Base-by-base conservation (phyloP, 2,797 vertebrate genomes). In the Phyllotis vaccarum region DNA sequence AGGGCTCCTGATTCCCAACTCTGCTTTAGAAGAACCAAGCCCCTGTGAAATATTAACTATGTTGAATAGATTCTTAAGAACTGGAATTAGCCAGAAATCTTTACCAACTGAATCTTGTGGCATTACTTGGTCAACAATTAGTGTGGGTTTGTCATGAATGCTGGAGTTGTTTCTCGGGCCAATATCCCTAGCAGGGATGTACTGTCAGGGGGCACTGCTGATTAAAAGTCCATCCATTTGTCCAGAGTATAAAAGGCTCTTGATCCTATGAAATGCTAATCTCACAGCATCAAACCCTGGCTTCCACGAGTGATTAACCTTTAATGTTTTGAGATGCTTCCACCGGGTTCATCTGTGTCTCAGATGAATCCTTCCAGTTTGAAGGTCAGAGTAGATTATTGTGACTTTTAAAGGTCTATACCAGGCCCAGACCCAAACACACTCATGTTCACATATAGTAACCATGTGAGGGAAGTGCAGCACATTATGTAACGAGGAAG, bases 1-100 rank as follows among this genome's bases (percentile, higher is more conserved):
- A 83, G 78, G 72, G 72, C 78, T 80, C 79, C 64, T 94, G 60
- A 91, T 88, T 93, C 64, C 62, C 49, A 79, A 37, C 52, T 86
- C 85, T 56, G 72, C 43, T 83, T 95, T 66, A 89, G 29, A 90
- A 74, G 46, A 91, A 85, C 43, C 24, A 40, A 96, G 27, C 12
- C 89, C 79, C 94, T 74, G 85, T 97, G 93, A 97, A 94, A 87
- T 92, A 96, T 89, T 96, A 97, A 96, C 92, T 74, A 14, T 90
- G 64, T 64, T 78, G 83, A 94, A 90, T 49, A 96, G 90, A 93
- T 91, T 95, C 76, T 86, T 96, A 89, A 93, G 88, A 91, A 83
- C 88, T 92, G 54, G 80, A 96, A 92, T 62, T 64, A 96, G 81
- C 52, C 56, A 78, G 89, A 93, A 37, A 72, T 56, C 46, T 80